Base-by-base conservation (phyloP, 2,797 vertebrate species). In the Danio aesculapii region DNA sequence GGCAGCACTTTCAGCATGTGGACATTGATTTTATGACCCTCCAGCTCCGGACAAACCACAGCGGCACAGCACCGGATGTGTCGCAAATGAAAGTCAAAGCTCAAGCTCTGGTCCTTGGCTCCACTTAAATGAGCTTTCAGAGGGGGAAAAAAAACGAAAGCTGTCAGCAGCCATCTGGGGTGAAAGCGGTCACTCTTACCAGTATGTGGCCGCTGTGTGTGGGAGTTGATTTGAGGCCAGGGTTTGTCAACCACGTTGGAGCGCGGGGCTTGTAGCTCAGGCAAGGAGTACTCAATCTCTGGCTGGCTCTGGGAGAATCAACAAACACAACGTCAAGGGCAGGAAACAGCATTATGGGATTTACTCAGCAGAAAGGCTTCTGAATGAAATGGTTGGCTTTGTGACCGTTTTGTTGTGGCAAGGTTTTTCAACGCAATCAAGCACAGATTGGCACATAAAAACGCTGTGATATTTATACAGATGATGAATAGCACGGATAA, bases 271-370 rank as follows among this genome's bases (percentile, higher is more conserved):
- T 95, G 95, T 8, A 91, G 91, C 84, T 97, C 96, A 0, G 93
- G 92, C 44, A 92, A 87, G 0, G 95, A 92, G 72, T 93, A 96
- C 82, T 97, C 97, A 44, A 96, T 92, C 86, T 97, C 95, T 0
- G 98, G 98, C 88, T 98, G 96, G 67, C 97, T 96, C 98, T 99
- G 92, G 77, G 44, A 67, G 6, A 82, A 58, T 41, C 72, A 13
- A 66, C 55, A 71, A 59, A 41, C 66, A 71, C 46, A 50, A 17
- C 70, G 73, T 67, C 73, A 76, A 76, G 57, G 49, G 73, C 73
- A 76, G 73, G 73, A 76, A 73, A 67, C 17, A 1, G 66, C 6
- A 64, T 77, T 76, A 75, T 52, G 63, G 66, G 80, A 82, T 75
- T 76, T 82, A 55, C 70, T 80, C 50, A 39, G 46, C 53, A 61